Evolutionary conservation across 2,888 invertebrate species (phyloP).

Genomic region (Yponomeuta plumbellus): DNA sequence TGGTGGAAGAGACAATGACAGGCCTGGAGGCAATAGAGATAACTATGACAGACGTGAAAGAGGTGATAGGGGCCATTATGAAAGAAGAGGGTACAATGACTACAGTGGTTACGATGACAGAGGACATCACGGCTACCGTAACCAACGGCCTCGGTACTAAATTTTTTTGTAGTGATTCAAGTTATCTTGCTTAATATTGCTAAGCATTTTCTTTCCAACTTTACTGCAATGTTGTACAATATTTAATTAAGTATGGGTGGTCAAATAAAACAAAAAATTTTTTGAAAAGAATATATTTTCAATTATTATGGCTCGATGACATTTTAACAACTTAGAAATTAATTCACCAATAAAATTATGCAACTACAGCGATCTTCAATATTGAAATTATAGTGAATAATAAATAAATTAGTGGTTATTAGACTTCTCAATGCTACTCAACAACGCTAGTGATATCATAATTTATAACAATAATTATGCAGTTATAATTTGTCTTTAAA

Average conservation of each 20-base stretch:
- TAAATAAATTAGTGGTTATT: slow-evolving; percentile 45
- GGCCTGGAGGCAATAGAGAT: slow-evolving; percentile 1
- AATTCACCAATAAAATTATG: slow-evolving; percentile 72
- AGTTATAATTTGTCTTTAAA: slow-evolving; percentile 53
- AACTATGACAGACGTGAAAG: background rate
- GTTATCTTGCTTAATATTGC: too few species aligned
- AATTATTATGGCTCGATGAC: slow-evolving; percentile 77
- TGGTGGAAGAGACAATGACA: slow-evolving; percentile 14
- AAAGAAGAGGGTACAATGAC: slow-evolving; percentile 27
- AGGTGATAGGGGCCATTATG: background rate
- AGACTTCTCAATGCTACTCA: slow-evolving; percentile 70
- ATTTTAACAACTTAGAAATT: slow-evolving; percentile 75
- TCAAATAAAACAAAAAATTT: slow-evolving; percentile 34
- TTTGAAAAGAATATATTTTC: slow-evolving; percentile 76
- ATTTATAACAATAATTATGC: slow-evolving; percentile 73
- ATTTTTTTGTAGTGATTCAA: background rate
- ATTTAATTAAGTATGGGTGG: slow-evolving; percentile 14
- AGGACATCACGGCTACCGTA: slow-evolving; percentile 30
- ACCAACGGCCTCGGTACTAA: slow-evolving; percentile 33
- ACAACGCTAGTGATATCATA: slow-evolving; percentile 66
- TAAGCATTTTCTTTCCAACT: too few species aligned
- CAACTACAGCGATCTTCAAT: slow-evolving; percentile 63
- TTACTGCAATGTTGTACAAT: slow-evolving; percentile 15
- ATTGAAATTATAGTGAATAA: slow-evolving; percentile 64
- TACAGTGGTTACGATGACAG: slow-evolving; percentile 30